Evolutionary conservation across 2,888 invertebrate genomes (phyloP), one percentile per base, ranked within the genome.

Genomic region (Eretmocerus hayati): DNA sequence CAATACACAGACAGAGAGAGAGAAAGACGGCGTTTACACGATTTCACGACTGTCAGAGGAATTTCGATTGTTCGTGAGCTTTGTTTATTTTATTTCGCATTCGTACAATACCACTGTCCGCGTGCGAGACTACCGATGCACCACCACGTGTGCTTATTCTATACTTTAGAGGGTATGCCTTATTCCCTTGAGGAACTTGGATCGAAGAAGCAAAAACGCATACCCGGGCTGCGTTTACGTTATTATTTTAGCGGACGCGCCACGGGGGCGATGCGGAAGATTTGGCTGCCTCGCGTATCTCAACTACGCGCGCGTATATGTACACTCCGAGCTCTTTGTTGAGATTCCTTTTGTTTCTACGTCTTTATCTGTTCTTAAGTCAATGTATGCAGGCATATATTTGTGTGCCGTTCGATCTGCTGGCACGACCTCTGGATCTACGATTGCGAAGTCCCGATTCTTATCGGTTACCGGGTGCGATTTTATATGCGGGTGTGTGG

Each of bases 1-100:
- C n/a, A n/a, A n/a, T n/a, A n/a, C n/a, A 52, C 42, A 52, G 47
- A 41, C 16, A n/a, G 26, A 13, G 38, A 23, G n/a, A n/a, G n/a
- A n/a, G n/a, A n/a, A n/a, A n/a, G n/a, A n/a, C n/a, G 31, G 21
- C 48, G 50, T 54, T 54, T 54, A 51, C 50, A 51, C 48, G 51
- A 54, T 51, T 54, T 54, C 53, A 54, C 53, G 53, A 54, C 51
- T 51, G 53, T 51, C 46, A 44, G 45, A 54, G 49, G 54, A 54
- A 54, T 54, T 54, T 54, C 52, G 52, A 54, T 54, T 54, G 54
- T 54, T 49, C 36, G 33, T 38, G 26, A 26, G 20, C 41, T 13
- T n/a, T 16, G 15, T 23, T 15, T 5, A 19, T 9, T 16, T 36
- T 36, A 20, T 36, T 22, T 23, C 23, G 19, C 30, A 4, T 26